Conservation (phyloP, 2,113 vertebrate species). For the Tautogolabrus adspersus region DNA sequence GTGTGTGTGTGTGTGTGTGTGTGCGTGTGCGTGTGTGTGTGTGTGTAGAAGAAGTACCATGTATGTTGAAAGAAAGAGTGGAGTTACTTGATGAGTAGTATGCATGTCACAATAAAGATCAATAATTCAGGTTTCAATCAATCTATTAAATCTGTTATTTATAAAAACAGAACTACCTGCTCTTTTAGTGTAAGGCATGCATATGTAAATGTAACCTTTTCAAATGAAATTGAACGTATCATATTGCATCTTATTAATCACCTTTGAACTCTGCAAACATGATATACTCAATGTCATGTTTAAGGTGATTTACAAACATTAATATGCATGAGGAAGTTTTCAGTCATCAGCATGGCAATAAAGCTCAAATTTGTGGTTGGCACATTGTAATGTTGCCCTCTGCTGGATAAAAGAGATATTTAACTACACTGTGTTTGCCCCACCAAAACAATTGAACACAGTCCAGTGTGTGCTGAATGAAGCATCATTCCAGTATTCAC, state of each 20-base stretch:
- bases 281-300: neutral
- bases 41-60: too few relatives aligned
- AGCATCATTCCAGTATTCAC: neutral
- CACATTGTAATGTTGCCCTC: conserved; percentile 43
- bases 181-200: too few relatives aligned
- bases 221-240: neutral
- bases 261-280: neutral
- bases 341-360: neutral
- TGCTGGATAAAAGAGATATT: conserved; percentile 41
- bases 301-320: neutral
- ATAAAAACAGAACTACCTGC: too few relatives aligned
- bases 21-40: too few relatives aligned
- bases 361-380: neutral
- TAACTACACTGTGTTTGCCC: neutral
- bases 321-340: neutral
- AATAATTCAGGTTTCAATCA: too few relatives aligned
- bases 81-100: too few relatives aligned
- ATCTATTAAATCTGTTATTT: too few relatives aligned
- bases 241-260: neutral
- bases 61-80: too few relatives aligned
- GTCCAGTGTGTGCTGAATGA: neutral
- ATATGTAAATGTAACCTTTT: too few relatives aligned
- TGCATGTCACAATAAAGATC: too few relatives aligned
- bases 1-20: too few relatives aligned
- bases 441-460: neutral